Conservation (phyloP, 2,113 vertebrate genomes). For the Phaethon lepturus region DNA sequence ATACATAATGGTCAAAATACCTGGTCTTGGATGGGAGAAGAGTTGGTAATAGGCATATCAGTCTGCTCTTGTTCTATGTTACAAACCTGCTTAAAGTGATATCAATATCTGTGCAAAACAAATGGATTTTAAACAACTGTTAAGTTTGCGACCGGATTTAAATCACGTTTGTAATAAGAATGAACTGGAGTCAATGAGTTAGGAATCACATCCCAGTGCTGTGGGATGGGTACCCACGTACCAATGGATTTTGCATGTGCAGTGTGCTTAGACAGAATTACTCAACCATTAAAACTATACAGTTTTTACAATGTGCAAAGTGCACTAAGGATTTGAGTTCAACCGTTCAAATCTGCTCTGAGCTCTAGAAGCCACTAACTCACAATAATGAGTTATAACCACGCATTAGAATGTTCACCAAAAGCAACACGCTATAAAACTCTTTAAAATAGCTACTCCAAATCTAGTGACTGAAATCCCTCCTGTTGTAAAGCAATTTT, state of each 20-base stretch:
- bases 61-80: accelerated
- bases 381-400: neutral
- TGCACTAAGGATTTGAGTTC: neutral
- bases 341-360: neutral
- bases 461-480: neutral
- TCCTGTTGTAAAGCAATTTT: neutral
- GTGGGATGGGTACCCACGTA: neutral
- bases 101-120: neutral
- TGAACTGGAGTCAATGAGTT: neutral
- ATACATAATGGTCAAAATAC: neutral
- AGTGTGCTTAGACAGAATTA: neutral
- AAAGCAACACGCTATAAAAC: neutral
- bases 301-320: neutral
- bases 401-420: neutral
- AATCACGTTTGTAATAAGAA: neutral
- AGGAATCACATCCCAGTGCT: neutral
- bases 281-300: neutral
- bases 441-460: neutral
- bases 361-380: neutral
- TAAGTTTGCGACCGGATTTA: neutral
- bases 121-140: neutral
- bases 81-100: neutral
- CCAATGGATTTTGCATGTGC: neutral
- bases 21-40: neutral
- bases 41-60: neutral